Base-by-base conservation (phyloP, 2,113 vertebrate genomes). In the Onychostoma macrolepis region DNA sequence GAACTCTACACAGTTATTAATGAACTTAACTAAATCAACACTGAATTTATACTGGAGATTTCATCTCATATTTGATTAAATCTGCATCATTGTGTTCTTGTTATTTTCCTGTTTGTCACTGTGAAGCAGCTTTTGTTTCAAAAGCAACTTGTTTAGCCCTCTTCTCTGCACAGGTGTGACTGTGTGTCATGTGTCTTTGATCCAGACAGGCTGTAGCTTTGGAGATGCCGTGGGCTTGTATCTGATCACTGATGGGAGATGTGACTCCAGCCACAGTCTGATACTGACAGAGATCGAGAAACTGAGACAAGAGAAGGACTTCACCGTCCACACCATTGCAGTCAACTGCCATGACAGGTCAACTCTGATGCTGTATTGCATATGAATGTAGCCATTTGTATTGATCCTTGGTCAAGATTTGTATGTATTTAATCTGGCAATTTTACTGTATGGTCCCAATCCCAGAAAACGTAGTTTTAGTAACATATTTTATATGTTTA, bases 191-290 rank as follows among this genome's bases (percentile, higher is more conserved):
- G 19, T 50, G 21, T 75, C 11, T 85, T 28, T 85, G 38, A 93
- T 92, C 79, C 93, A 97, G 96, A 93, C 92, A 65, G 95, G 92
- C 9, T 91, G 96, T 87, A 58, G 86, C 84, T 94, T 96, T 48
- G 91, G 74, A 0, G 92, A 90, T 12, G 69, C 92, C 1, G 90
- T 96, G 84, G 96, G 93, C 36, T 28, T 96, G 4, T 97, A 97
- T 76, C 85, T 97, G 61, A 86, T 97, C 89, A 96, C 95, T 0
- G 96, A 97, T 0, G 96, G 96, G 77, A 96, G 94, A 89, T 94
- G 95, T 2, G 95, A 96, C 88, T 94, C 92, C 33, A 97, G 95
- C 84, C 95, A 93, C 90, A 94, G 83, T 87, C 88, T 95, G 7
- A 87, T 96, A 72, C 93, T 96, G 50, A 90, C 87, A 33, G 93